Evolutionary conservation across 2,888 invertebrate genomes (phyloP), one percentile per base, ranked within the genome.

Genomic region (Andrena minutula): DNA sequence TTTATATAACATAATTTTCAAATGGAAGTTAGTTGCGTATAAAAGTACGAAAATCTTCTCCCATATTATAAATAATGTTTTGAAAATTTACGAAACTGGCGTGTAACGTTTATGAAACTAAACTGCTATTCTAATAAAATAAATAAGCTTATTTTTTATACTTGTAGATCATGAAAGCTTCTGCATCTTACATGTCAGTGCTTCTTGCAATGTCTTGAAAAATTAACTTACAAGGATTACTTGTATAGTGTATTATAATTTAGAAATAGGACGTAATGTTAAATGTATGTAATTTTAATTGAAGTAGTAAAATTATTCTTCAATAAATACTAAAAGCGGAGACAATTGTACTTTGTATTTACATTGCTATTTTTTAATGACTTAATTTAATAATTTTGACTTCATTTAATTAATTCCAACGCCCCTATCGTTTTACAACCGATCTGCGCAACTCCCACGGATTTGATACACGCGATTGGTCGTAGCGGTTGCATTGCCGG

Each of bases 161-260:
- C 61, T 79, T 78, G 26, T 70, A 85, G 83, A 72, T 86, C 32
- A 69, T 84, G 74, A 84, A 75, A 74, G 65, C 64, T 51, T 86
- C 84, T 7, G 83, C 61, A 20, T 85, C 86, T 8, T 85, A 82
- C 12, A 41, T 86, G 28, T 84, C 84, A 12, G 74, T 86, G n/a
- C 75, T 84, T 35, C 73, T 86, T 16, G 86, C 84, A 16, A 61
- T 78, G 61, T 70, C 73, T 32, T 84, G 72, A 84, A 47, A 30
- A n/a, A 10, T 20, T 0, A 26, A 60, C 8, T 49, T 8, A 10
- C 10, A 12, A 8, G 4, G 26, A 20, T 32, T 32, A 16, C 32
- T 20, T 16, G 28, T 10, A 32, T 28, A 51, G 20, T 49, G 10
- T 51, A 41, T 16, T 56, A 6, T 6, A 30, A 65, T 51, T 10